These are phyloP conservation scores for Crotophaga sulcirostris DNA, from an alignment of 2,113 vertebrate genomes.

Conservation along the genomic window DNA sequence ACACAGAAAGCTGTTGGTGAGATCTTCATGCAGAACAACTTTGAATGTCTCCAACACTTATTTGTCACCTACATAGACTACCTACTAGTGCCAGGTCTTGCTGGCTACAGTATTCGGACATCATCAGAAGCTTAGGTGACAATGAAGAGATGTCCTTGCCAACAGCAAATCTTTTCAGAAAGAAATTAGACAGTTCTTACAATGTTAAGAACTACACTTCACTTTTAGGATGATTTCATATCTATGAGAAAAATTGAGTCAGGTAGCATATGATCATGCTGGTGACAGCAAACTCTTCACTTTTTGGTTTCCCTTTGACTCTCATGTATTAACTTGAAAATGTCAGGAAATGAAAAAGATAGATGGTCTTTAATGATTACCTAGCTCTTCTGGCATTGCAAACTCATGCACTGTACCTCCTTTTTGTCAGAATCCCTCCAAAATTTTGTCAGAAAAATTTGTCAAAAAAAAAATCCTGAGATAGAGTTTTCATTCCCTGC, in stretches of 20 bases:
- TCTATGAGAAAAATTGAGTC: neutral
- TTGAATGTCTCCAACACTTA: neutral
- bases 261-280: neutral
- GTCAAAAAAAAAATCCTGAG: neutral
- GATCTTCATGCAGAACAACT: neutral
- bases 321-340: neutral
- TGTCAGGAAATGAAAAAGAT: neutral
- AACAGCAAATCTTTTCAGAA: neutral
- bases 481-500: neutral
- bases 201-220: neutral
- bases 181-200: neutral
- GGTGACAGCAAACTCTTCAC: neutral
- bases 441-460: neutral
- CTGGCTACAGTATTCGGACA: neutral
- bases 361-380: neutral
- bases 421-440: neutral
- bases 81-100: neutral
- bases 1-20: neutral
- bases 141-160: accelerated
- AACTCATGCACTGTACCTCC: neutral
- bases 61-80: neutral
- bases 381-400: neutral
- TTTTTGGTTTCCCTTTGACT: neutral
- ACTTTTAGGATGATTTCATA: neutral
- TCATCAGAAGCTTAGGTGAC: neutral